phyloP scores from a whole-genome alignment of 2,797 vertebrate species.

The Limnodromus scolopaceus region DNA sequence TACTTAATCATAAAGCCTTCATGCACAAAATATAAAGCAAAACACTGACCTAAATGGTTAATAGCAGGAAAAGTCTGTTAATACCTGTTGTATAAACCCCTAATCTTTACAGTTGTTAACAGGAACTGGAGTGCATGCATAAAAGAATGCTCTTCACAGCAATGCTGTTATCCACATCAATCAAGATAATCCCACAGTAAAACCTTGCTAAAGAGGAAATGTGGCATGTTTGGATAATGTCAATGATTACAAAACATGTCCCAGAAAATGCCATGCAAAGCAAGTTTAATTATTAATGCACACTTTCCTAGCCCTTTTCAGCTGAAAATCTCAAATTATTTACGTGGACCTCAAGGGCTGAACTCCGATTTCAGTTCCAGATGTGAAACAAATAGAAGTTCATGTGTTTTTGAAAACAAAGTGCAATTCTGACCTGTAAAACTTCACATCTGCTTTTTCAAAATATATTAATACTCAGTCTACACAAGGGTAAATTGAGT shows the following conservation, averaged over 20 bases:
- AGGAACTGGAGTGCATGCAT: slow-evolving; percentile 6
- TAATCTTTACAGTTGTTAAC: slow-evolving; percentile 61
- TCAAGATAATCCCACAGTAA: slow-evolving; percentile 41
- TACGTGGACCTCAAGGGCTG: background rate
- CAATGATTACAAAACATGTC: slow-evolving; percentile 48
- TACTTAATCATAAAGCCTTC: slow-evolving; percentile 1
- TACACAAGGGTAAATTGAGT: background rate
- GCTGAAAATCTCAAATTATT: background rate
- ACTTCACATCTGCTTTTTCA: background rate
- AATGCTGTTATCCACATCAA: slow-evolving; percentile 31
- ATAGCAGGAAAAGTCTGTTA: slow-evolving; percentile 46
- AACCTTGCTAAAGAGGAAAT: slow-evolving; percentile 51
- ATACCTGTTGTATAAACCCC: slow-evolving; percentile 39
- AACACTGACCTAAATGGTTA: slow-evolving; percentile 46
- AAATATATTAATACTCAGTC: background rate
- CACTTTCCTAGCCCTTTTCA: background rate
- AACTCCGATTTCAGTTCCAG: slow-evolving; percentile 2
- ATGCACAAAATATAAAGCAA: slow-evolving; percentile 6
- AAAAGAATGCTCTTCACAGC: background rate
- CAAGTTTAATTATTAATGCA: slow-evolving; percentile 57
- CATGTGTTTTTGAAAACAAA: background rate
- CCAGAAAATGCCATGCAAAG: slow-evolving; percentile 14
- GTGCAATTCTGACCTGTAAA: background rate
- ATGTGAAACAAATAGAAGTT: background rate
- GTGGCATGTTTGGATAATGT: slow-evolving; percentile 45